A percentile compares a stretch with the other conserved stretches of the same genome.
Conservation (phyloP, 2,888 invertebrate species). For the Conops quadrifasciatus region DNA sequence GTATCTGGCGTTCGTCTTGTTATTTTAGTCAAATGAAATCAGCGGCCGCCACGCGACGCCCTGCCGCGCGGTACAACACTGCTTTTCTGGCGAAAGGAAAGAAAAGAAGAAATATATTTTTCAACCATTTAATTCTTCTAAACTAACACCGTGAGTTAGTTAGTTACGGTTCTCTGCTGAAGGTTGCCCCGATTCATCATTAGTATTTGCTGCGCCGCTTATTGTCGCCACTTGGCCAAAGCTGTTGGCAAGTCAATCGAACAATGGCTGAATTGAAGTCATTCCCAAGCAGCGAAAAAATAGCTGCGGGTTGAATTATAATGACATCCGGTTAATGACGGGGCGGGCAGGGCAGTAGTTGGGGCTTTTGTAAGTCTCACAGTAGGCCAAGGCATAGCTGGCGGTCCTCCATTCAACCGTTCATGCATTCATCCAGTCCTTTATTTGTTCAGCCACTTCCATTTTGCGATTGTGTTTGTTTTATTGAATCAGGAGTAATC, state of each 20-base stretch:
- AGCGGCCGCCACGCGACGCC: too few species aligned
- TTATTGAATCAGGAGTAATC: too few species aligned
- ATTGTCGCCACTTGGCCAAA: neutral
- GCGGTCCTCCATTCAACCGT: too few species aligned
- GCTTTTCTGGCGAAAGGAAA: neutral
- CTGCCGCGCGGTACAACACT: too few species aligned
- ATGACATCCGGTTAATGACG: constrained; percentile 40
- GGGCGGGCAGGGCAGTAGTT: neutral
- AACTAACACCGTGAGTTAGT: too few species aligned
- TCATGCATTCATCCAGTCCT: too few species aligned
- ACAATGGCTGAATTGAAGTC: constrained; percentile 12
- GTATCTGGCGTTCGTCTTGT: constrained; percentile 52
- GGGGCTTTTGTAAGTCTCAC: too few species aligned
- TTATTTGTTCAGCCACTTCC: too few species aligned
- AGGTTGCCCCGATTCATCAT: neutral
- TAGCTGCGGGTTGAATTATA: constrained; percentile 42
- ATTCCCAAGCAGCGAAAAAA: neutral
- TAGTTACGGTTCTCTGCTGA: neutral
- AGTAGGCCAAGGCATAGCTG: too few species aligned
- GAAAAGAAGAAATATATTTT: too few species aligned
- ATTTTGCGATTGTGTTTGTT: too few species aligned
- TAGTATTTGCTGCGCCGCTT: neutral
- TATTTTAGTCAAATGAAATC: constrained; percentile 13
- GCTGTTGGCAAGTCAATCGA: constrained; percentile 23
- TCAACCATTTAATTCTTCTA: neutral